Evolutionary conservation across 2,888 invertebrate genomes (phyloP).

Genomic region (Acleris cristana): DNA sequence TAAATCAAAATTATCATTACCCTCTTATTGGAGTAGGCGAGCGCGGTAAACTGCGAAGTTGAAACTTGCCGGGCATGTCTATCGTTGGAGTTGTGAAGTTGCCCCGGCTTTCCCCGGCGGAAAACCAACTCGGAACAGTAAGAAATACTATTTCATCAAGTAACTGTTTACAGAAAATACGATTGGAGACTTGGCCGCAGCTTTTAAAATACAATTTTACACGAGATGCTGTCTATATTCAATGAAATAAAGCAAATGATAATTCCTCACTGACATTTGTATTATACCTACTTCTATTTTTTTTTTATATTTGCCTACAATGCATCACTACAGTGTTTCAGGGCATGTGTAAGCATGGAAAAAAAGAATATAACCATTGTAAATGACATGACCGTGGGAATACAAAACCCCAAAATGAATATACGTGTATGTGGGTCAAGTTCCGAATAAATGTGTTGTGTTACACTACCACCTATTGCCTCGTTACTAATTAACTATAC

Average conservation of each 20-base stretch:
- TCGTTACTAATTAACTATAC: no score
- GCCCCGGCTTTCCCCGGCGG: slow-evolving; percentile 11
- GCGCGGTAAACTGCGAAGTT: slow-evolving; percentile 22
- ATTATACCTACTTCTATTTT: no score
- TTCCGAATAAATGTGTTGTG: no score
- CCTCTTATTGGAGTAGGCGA: slow-evolving; percentile 17
- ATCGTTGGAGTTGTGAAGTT: slow-evolving; percentile 17
- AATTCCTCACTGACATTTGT: no score
- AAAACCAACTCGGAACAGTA: slow-evolving; percentile 13
- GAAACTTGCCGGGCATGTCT: slow-evolving; percentile 27
- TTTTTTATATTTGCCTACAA: no score
- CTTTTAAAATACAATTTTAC: slow-evolving; percentile 9
- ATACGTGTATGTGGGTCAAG: no score
- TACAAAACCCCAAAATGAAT: no score
- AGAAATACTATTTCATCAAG: slow-evolving; percentile 21
- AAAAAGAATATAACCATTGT: no score
- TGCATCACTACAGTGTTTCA: no score
- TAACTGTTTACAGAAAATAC: slow-evolving; percentile 22
- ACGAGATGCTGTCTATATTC: neutral
- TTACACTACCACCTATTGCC: no score
- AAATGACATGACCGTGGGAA: no score
- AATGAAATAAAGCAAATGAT: neutral
- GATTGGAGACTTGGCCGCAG: slow-evolving; percentile 14
- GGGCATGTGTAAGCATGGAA: no score
- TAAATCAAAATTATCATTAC: slow-evolving; percentile 16